A percentile compares a stretch with the other conserved stretches of the same genome.
These are phyloP conservation scores for Alethe castanea DNA, from an alignment of 2,113 vertebrate genomes.

Conservation along the genomic window DNA sequence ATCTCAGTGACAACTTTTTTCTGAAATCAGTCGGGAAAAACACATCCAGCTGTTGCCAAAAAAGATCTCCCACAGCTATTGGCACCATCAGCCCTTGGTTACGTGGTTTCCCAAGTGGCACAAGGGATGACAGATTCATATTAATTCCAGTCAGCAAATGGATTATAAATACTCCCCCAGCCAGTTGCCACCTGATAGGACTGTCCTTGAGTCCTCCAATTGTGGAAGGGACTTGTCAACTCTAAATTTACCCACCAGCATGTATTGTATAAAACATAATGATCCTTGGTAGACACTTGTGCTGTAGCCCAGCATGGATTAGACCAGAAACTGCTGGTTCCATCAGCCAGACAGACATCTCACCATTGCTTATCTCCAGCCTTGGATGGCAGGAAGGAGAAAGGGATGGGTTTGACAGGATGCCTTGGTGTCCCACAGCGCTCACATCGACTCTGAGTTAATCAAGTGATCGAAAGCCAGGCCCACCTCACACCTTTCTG, in stretches of 20 bases:
- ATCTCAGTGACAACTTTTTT: conserved; percentile 25
- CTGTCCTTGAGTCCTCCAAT: conserved; percentile 54
- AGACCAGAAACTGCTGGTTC: conserved; percentile 16
- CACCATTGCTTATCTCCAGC: background rate
- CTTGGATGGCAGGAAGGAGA: background rate
- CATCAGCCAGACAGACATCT: conserved; percentile 30
- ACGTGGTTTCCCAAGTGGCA: conserved; percentile 27
- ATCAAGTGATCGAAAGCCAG: conserved; percentile 11
- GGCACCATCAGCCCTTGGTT: background rate
- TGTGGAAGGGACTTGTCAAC: conserved; percentile 63
- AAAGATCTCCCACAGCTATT: conserved; percentile 16
- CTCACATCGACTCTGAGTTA: background rate
- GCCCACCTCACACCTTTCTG: background rate
- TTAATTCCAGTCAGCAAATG: conserved; percentile 70
- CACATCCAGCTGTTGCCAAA: conserved; percentile 1
- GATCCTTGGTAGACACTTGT: conserved; percentile 10
- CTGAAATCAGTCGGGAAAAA: background rate
- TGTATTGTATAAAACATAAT: conserved; percentile 18
- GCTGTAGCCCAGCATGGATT: background rate
- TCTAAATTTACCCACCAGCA: conserved; percentile 67
- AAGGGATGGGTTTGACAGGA: conserved; percentile 28
- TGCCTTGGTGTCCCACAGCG: background rate
- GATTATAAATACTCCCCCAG: conserved; percentile 69
- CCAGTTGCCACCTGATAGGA: conserved; percentile 68
- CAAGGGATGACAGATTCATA: conserved; percentile 68